Evolutionary conservation across 1,140 invertebrate species (phyloP), one percentile per base, ranked within the genome.

Genomic region (Drosophila eugracilis): DNA sequence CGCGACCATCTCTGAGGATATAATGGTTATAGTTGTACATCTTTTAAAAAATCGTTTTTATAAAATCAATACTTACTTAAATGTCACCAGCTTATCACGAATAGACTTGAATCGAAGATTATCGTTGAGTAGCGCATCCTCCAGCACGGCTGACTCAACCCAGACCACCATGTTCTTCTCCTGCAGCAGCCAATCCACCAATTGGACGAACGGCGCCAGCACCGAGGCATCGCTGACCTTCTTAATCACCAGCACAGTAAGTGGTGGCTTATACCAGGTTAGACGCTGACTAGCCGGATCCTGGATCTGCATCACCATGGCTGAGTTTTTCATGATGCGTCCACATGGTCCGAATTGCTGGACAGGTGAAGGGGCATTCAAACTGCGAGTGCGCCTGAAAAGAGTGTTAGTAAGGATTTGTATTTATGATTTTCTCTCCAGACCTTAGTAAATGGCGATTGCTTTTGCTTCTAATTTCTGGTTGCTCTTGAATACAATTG

Each of bases 281-380:
- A 99, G 92, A 76, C 97, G 94, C 93, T 99, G 98, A 76, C 97
- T 98, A 63, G 97, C 97, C 22, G 98, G 98, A 93, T 99, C 98
- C 92, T 99, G 98, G 84, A 99, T 98, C 89, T 97, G 98, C 97
- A 98, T 98, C 90, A 98, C 96, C 96, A 98, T 97, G 14, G 96
- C 96, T 2, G 97, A 97, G 92, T 97, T 98, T 93, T 97, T 98
- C 97, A 98, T 97, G 89, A 98, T 98, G 67, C 97, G 95, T 59
- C 97, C 97, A 93, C 97, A 98, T 94, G 97, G 97, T 94, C 97
- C 97, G 92, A 98, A 98, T 86, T 98, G 96, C 92, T 97, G 97
- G 59, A 97, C 96, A 1, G 97, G 97, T 75, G 96, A 98, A 1
- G 97, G 97, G 12, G 97, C 97, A 93, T 98, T 98, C 79, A 98